phyloP scores from a whole-genome alignment of 2,113 vertebrate species.

The Chloebia gouldiae region DNA sequence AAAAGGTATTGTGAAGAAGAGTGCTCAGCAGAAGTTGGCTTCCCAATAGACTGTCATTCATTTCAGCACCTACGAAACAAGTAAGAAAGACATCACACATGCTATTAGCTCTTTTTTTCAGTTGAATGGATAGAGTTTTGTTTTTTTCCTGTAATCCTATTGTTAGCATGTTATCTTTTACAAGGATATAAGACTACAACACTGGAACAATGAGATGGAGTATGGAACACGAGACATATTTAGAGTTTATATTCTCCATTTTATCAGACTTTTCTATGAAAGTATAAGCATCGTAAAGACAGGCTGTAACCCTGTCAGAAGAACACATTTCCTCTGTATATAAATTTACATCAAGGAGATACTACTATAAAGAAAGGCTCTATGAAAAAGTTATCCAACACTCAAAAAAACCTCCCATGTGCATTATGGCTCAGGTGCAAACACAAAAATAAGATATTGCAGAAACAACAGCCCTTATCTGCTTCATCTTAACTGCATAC shows the following conservation, averaged over 20 bases:
- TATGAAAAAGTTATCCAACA: not conserved
- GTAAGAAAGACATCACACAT: not conserved
- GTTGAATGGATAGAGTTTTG: not conserved
- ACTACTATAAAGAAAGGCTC: not conserved
- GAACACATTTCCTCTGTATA: not conserved
- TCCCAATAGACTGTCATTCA: constrained; percentile 84
- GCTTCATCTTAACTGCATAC: not conserved
- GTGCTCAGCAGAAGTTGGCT: constrained; percentile 86
- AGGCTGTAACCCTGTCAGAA: not conserved
- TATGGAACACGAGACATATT: not conserved
- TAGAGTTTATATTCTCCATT: not conserved
- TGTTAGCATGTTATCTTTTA: not conserved
- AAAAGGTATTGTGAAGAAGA: constrained; percentile 86
- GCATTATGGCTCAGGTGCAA: not conserved
- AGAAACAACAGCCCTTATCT: not conserved
- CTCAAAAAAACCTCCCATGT: not conserved
- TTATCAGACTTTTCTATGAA: not conserved
- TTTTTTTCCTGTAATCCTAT: not conserved
- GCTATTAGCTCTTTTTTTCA: not conserved
- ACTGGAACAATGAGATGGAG: not conserved
- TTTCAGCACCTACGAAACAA: constrained; percentile 78
- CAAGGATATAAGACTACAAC: not conserved
- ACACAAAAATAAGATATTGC: not conserved
- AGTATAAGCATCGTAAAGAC: not conserved
- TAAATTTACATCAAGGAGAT: not conserved